Conservation (phyloP, 1,140 invertebrate genomes). For the Venturia canescens region DNA sequence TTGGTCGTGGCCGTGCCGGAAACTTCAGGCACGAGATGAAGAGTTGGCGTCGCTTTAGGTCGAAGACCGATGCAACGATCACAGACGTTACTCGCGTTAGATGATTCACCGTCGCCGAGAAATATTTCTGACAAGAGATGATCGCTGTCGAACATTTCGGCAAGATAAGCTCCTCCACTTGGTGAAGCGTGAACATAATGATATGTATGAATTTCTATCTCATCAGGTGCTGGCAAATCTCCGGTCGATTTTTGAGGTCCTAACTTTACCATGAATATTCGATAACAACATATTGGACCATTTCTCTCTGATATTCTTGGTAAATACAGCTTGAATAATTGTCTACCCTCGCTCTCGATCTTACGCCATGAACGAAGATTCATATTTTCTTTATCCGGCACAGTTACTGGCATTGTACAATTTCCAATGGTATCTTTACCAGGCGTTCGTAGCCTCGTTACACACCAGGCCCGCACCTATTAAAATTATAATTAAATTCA, state of each 20-base stretch:
- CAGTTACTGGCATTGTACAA: conserved; percentile 83
- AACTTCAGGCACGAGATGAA: conserved; percentile 69
- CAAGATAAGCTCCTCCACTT: conserved; percentile 85
- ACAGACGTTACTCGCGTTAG: conserved; percentile 73
- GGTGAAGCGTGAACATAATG: conserved; percentile 83
- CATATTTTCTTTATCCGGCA: conserved; percentile 82
- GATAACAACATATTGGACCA: conserved; percentile 91
- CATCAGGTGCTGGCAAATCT: conserved; percentile 82
- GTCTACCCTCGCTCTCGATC: conserved; percentile 81
- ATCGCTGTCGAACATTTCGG: conserved; percentile 86
- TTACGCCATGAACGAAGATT: conserved; percentile 84
- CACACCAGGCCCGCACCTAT: conserved; percentile 78
- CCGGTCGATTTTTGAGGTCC: conserved; percentile 80
- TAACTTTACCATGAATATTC: conserved; percentile 87
- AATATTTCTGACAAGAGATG: conserved; percentile 80
- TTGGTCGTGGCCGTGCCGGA: conserved; percentile 50
- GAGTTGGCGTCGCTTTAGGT: conserved; percentile 71
- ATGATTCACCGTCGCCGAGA: conserved; percentile 81
- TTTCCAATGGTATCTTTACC: conserved; percentile 80
- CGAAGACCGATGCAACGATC: conserved; percentile 76
- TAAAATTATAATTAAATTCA: conserved; percentile 27
- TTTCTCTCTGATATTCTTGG: conserved; percentile 89
- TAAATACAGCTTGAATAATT: conserved; percentile 84
- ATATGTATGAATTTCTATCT: conserved; percentile 84
- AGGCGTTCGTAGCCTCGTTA: conserved; percentile 83